phyloP scores from a whole-genome alignment of 2,113 vertebrate species.

The Meles meles region DNA sequence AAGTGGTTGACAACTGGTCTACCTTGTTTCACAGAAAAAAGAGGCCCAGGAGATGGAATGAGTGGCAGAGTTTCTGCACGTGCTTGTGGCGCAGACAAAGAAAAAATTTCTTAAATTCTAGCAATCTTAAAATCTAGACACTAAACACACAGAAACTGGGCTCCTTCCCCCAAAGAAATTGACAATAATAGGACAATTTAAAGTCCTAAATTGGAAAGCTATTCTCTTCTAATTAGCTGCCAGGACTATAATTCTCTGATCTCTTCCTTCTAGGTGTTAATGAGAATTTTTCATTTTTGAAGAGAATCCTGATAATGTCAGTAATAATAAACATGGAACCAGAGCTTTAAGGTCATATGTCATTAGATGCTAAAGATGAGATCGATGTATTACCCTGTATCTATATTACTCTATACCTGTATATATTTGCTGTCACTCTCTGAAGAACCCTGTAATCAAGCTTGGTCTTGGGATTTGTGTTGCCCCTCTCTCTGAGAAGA shows the following conservation, averaged over 20 bases:
- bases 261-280: slow-evolving; percentile 26
- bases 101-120: background rate
- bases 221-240: slow-evolving; percentile 45
- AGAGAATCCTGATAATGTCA: background rate
- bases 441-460: background rate
- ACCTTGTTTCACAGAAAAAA: slow-evolving; percentile 37
- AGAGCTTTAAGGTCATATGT: background rate
- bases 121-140: background rate
- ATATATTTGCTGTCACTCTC: background rate
- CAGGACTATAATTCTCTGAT: background rate
- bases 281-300: slow-evolving; percentile 38
- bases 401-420: background rate
- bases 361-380: background rate
- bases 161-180: background rate
- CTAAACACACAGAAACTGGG: background rate
- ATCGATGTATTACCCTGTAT: background rate
- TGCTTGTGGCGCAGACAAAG: background rate
- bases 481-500: background rate
- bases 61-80: background rate
- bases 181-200: background rate
- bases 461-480: background rate
- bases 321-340: background rate
- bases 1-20: slow-evolving; percentile 48
- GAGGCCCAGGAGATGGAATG: background rate
- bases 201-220: background rate